Base-by-base conservation (phyloP, 64 coral and sea anemone species). In the Stylophora pistillata region DNA sequence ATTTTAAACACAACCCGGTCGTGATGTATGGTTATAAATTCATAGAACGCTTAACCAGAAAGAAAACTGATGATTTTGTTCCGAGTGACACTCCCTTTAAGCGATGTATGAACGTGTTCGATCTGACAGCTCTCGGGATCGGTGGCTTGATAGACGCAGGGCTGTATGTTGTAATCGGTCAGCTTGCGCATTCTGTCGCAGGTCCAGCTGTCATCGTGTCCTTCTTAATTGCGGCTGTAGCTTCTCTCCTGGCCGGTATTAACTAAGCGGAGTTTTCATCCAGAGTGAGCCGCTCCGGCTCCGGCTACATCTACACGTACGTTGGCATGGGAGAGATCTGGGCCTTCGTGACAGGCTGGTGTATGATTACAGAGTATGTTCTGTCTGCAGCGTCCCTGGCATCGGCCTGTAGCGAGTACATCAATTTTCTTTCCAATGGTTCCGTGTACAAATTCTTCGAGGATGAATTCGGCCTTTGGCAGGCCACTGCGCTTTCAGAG, bases 241-340 rank as follows among this genome's bases (percentile, higher is more conserved):
- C 94, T 2, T 81, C 94, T 2, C 63, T 89, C 26, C 58, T 96
- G 13, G 29, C 86, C 33, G 90, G 90, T 23, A 41, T 96, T 0
- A 89, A 74, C 11, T 96, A 96, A 20, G 94, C 94, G 10, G 94
- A 96, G 28, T 92, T 96, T 23, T 58, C 94, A 13, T 92, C 94
- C 27, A 87, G 94, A 20, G 71, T 96, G 23, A 91, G 65, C 57
- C 88, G 86, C 28, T 78, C 76, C 31, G 94, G 94, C 7, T 84
- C 94, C 5, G 86, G 26, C 13, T 96, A 96, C 26, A 66, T 96
- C 17, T 96, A 88, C 74, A 87, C 90, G 25, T 92, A 96, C 14
- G 86, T 93, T 18, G 76, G 78, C 73, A 77, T 89, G n/a, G 87
- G 94, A 11, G 94, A 95, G 53, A 58, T 95, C 30, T 92, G 69